A percentile compares a stretch with the other conserved stretches of the same genome.
These are phyloP conservation scores for Sus scrofa DNA, from an alignment of 2,113 vertebrate genomes.

Conservation along the genomic window T2T-Sscrofa CM000826.6:55738001-55738500, in stretches of 20 bases:
- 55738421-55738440: neutral
- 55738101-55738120: too few species aligned
- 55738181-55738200: too few species aligned
- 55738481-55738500: neutral
- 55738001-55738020: too few species aligned
- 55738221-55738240: neutral
- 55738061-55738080: too few species aligned
- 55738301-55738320: neutral
- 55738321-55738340: neutral
- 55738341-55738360: neutral
- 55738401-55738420: neutral
- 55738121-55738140: too few species aligned
- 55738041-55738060: too few species aligned
- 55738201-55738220: too few species aligned
- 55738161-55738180: too few species aligned
- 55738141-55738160: too few species aligned
- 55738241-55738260: neutral
- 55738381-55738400: neutral
- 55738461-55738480: neutral
- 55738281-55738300: neutral
- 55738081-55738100: too few species aligned
- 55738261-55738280: neutral
- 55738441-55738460: neutral
- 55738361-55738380: neutral
- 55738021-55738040: too few species aligned